These are phyloP conservation scores for Drosophila siamana DNA, from an alignment of 2,888 invertebrate species.

Conservation along the genomic window DNA sequence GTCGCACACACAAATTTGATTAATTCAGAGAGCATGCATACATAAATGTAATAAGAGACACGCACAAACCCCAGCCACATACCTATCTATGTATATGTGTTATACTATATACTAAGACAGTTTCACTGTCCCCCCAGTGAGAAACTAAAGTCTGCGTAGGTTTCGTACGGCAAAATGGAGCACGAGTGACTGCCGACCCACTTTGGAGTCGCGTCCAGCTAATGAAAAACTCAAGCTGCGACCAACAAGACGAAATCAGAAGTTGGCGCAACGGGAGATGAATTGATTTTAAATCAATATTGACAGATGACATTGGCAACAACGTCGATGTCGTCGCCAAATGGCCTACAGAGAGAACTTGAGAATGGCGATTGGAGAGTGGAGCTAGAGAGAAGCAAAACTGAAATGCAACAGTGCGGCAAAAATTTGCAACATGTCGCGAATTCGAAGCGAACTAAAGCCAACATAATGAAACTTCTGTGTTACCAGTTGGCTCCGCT, in stretches of 20 bases:
- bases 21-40: slow-evolving; percentile 58
- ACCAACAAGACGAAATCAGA: slow-evolving; percentile 55
- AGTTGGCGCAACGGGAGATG: slow-evolving; percentile 67
- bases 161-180: slow-evolving; percentile 4
- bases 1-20: slow-evolving; percentile 73
- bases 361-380: not conserved
- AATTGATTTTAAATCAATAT: slow-evolving; percentile 81
- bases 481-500: slow-evolving; percentile 20
- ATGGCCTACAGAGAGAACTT: slow-evolving; percentile 24
- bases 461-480: slow-evolving; percentile 57
- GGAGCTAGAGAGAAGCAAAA: not conserved
- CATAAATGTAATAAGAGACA: slow-evolving; percentile 48
- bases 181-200: slow-evolving; percentile 14
- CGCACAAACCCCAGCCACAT: slow-evolving; percentile 22
- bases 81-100: not conserved
- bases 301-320: slow-evolving; percentile 75
- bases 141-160: slow-evolving; percentile 1
- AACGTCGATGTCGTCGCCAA: slow-evolving; percentile 9
- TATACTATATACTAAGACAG: not conserved
- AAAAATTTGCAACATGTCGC: slow-evolving; percentile 60
- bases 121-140: not conserved
- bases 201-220: slow-evolving; percentile 34
- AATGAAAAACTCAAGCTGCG: slow-evolving; percentile 72
- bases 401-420: slow-evolving; percentile 31
- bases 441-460: slow-evolving; percentile 41